phyloP scores from a whole-genome alignment of 2,888 invertebrate genomes.

The Limnephilus auricula region DNA sequence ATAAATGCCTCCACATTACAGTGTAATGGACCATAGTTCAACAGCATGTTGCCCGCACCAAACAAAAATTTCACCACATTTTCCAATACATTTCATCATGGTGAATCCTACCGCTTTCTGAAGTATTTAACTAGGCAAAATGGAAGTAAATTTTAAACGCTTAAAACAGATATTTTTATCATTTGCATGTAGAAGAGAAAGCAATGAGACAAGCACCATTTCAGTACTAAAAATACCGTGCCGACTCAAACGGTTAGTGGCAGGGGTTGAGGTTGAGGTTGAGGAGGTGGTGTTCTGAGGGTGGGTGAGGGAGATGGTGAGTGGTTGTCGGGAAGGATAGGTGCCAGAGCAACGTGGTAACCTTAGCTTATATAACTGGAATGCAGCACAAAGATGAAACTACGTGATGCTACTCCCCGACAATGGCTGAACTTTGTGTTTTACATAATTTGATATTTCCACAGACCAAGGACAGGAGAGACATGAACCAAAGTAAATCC shows the following conservation, averaged over 20 bases:
- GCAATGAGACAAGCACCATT: slow-evolving; percentile 5
- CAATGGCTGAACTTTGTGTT: not conserved
- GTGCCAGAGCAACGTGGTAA: not conserved
- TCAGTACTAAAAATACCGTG: slow-evolving; percentile 12
- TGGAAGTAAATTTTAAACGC: not conserved
- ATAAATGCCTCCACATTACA: not conserved
- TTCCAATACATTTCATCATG: not conserved
- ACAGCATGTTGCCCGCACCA: not conserved
- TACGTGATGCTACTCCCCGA: not conserved
- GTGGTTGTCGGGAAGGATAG: not conserved
- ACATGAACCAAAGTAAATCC: not conserved
- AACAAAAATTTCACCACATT: not conserved
- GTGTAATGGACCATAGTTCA: not conserved
- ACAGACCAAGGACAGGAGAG: not conserved
- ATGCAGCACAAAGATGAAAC: not conserved
- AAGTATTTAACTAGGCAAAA: not conserved
- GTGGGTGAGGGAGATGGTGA: not conserved
- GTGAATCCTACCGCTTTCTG: not conserved
- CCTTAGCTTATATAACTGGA: not conserved
- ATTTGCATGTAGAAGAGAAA: slow-evolving; percentile 23
- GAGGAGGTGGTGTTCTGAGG: not conserved
- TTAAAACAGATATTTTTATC: not conserved
- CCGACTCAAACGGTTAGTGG: not conserved
- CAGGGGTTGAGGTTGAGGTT: not conserved
- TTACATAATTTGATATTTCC: not conserved